These are phyloP conservation scores for Oceanodroma leucorhoa DNA, from an alignment of 2,797 vertebrate species.

Conservation along the genomic window DNA sequence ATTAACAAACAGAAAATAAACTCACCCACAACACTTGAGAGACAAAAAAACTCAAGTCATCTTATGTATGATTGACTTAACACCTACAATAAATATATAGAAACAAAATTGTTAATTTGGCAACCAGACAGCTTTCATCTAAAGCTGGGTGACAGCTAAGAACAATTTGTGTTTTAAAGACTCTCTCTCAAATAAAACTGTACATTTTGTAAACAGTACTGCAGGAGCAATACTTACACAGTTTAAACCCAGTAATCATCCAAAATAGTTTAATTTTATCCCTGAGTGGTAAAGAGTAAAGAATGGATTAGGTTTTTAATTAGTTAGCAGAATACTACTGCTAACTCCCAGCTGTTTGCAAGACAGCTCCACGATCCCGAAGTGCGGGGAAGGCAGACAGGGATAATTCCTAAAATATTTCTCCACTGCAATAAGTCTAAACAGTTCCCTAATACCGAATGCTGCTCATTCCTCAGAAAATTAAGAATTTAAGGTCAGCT, in stretches of 20 bases:
- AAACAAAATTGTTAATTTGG: neutral
- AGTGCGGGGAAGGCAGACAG: neutral
- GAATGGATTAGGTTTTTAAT: neutral
- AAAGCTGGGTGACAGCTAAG: neutral
- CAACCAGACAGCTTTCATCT: neutral
- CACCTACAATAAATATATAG: neutral
- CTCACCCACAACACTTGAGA: neutral
- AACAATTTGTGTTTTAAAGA: neutral
- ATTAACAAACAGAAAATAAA: slow-evolving; percentile 22
- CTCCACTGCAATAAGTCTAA: neutral
- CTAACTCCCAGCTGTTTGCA: neutral
- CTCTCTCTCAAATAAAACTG: neutral
- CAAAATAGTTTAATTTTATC: neutral
- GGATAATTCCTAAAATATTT: slow-evolving; percentile 13
- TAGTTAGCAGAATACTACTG: neutral
- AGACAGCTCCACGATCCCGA: neutral
- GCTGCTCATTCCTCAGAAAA: neutral
- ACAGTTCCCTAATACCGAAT: neutral
- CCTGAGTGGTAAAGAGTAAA: neutral
- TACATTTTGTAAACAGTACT: neutral
- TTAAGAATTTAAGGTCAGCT: neutral
- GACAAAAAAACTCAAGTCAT: neutral
- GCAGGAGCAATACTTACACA: neutral
- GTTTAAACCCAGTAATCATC: neutral
- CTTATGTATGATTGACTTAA: neutral